Conservation (phyloP, 35 echinoderm and acorn worm species). For the Patiria miniata region DNA sequence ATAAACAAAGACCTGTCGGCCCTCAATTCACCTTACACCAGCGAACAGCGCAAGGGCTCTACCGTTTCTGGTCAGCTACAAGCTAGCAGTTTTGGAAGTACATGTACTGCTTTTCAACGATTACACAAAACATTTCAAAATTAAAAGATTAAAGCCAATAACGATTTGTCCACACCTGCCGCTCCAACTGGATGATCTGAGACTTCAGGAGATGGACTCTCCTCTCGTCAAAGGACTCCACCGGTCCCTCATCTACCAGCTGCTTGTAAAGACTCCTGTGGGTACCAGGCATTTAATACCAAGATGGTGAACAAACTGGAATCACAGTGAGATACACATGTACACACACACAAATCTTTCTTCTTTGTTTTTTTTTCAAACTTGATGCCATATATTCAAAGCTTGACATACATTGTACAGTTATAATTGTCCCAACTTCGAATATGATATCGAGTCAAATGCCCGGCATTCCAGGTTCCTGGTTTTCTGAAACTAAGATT, state of each 20-base stretch:
- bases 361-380: neutral
- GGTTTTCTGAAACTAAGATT: no score
- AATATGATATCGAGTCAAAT: neutral
- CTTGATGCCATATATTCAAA: neutral
- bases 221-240: slow-evolving; percentile 79
- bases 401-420: neutral
- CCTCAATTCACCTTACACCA: no score
- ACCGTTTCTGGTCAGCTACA: no score
- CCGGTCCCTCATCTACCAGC: slow-evolving; percentile 73
- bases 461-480: no score
- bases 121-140: no score
- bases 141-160: no score
- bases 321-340: neutral
- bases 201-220: slow-evolving; percentile 88
- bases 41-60: no score
- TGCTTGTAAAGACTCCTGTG: slow-evolving; percentile 75
- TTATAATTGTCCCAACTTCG: neutral
- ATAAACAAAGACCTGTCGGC: no score
- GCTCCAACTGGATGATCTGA: slow-evolving; percentile 89
- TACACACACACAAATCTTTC: no score
- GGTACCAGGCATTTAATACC: neutral
- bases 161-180: slow-evolving; percentile 56
- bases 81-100: no score
- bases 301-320: neutral
- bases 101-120: no score